Conservation (phyloP, 1,140 invertebrate species). For the Drosophila tristis region DNA sequence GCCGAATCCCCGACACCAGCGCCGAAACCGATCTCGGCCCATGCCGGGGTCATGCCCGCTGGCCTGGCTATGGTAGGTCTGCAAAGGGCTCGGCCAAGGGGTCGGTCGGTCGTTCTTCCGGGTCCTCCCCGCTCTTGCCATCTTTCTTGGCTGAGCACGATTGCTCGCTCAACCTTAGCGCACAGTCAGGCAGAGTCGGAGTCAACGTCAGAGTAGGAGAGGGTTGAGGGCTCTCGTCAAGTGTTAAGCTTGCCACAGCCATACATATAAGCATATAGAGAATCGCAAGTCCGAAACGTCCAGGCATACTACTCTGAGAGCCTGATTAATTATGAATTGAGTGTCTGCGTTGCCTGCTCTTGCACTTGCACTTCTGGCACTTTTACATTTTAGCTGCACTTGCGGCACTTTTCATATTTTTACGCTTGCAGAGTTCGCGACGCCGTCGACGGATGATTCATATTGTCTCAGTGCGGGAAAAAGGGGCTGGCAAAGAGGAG, state of each 20-base stretch:
- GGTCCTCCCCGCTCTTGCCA: constrained; percentile 9
- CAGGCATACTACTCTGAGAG: constrained; percentile 13
- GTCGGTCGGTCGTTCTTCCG: constrained; percentile 1
- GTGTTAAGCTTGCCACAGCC: constrained; percentile 34
- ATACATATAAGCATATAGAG: constrained; percentile 6
- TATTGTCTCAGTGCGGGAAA: constrained; percentile 6
- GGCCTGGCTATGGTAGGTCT: too few relatives aligned
- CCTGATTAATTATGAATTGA: constrained; percentile 79
- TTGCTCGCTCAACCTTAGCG: constrained; percentile 46
- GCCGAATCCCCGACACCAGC: background rate
- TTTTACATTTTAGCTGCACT: constrained; percentile 21
- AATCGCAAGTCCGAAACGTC: too few relatives aligned
- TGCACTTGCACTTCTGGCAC: constrained; percentile 37
- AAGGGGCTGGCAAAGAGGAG: constrained; percentile 27
- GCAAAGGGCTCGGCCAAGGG: constrained; percentile 5
- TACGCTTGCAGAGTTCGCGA: constrained; percentile 70
- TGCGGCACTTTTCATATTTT: constrained; percentile 79
- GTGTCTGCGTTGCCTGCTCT: constrained; percentile 58
- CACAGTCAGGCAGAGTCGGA: constrained; percentile 23
- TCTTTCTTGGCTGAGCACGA: constrained; percentile 18
- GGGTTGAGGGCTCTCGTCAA: constrained; percentile 23
- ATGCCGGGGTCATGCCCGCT: too few relatives aligned
- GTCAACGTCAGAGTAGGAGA: background rate
- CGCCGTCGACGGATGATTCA: constrained; percentile 15
- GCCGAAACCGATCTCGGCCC: background rate